Evolutionary conservation across 92 coral and sea anemone genomes (phyloP).

Genomic region (Phenganax marumi): DNA sequence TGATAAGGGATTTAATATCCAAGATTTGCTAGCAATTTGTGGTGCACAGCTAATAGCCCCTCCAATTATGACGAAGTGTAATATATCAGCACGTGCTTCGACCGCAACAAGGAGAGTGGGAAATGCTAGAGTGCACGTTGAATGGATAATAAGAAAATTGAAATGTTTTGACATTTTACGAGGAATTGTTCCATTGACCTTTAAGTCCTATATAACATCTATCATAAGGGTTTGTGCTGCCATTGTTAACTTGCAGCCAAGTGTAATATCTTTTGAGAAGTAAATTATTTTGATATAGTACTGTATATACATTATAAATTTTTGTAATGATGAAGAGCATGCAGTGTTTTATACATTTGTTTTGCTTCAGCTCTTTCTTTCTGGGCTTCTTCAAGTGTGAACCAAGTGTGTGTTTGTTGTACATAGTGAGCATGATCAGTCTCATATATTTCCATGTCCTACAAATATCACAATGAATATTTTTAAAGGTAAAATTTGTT

Average conservation of each 20-base stretch:
- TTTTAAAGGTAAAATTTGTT: neutral
- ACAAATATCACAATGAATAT: conserved; percentile 24
- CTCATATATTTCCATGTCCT: conserved; percentile 38
- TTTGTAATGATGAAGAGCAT: conserved; percentile 25
- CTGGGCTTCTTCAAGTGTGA: conserved; percentile 39
- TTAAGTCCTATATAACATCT: too few species aligned
- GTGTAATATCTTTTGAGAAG: too few species aligned
- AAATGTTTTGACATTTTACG: too few species aligned
- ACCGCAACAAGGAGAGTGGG: conserved; percentile 79
- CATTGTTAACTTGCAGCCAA: too few species aligned
- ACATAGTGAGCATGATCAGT: conserved; percentile 11
- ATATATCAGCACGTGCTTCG: conserved; percentile 73
- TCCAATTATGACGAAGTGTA: conserved; percentile 61
- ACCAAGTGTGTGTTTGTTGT: conserved; percentile 30
- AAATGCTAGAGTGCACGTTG: conserved; percentile 69
- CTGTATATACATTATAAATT: neutral
- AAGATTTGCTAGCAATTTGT: conserved; percentile 56
- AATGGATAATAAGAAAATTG: too few species aligned
- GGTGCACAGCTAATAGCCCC: conserved; percentile 59
- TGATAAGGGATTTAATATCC: conserved; percentile 67
- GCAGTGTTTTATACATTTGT: conserved; percentile 28
- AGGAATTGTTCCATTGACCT: too few species aligned
- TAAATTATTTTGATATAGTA: too few species aligned
- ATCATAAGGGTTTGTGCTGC: too few species aligned
- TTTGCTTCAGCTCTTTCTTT: conserved; percentile 42